phyloP scores from a whole-genome alignment of 1,140 invertebrate species.

The Ruditapes philippinarum region DNA sequence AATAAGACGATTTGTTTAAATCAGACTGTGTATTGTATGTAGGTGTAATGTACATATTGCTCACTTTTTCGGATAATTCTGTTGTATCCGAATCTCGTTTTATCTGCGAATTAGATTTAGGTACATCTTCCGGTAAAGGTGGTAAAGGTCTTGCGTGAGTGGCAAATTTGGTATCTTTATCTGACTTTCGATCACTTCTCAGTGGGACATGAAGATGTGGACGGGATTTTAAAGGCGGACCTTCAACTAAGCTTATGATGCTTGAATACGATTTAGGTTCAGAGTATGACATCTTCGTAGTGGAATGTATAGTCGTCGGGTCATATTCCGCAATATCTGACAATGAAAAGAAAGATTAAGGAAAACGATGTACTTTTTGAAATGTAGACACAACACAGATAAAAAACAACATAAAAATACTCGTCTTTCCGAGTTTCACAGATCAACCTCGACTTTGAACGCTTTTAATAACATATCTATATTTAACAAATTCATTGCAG shows the following conservation, averaged over 20 bases:
- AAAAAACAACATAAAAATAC: too few relatives aligned
- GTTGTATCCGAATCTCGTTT: too few relatives aligned
- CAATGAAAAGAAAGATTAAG: too few relatives aligned
- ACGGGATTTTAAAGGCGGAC: not conserved
- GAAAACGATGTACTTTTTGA: too few relatives aligned
- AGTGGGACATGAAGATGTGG: not conserved
- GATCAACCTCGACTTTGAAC: too few relatives aligned
- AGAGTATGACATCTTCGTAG: not conserved
- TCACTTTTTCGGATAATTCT: too few relatives aligned
- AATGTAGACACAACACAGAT: too few relatives aligned
- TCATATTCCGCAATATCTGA: constrained; percentile 40
- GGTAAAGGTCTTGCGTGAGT: not conserved
- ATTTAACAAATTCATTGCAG: too few relatives aligned
- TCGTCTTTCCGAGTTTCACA: too few relatives aligned
- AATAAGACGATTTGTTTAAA: too few relatives aligned
- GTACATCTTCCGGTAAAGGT: not conserved
- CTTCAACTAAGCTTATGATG: not conserved
- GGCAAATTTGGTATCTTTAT: not conserved
- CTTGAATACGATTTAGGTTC: constrained; percentile 14
- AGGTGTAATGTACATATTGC: not conserved
- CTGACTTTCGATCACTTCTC: not conserved
- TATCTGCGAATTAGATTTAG: too few relatives aligned
- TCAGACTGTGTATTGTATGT: not conserved
- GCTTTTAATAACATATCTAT: too few relatives aligned
- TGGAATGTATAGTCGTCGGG: not conserved